A percentile compares a stretch with the other conserved stretches of the same genome.
Evolutionary conservation across 2,888 invertebrate species (phyloP).

Genomic region (Eucera pruinosa): DNA sequence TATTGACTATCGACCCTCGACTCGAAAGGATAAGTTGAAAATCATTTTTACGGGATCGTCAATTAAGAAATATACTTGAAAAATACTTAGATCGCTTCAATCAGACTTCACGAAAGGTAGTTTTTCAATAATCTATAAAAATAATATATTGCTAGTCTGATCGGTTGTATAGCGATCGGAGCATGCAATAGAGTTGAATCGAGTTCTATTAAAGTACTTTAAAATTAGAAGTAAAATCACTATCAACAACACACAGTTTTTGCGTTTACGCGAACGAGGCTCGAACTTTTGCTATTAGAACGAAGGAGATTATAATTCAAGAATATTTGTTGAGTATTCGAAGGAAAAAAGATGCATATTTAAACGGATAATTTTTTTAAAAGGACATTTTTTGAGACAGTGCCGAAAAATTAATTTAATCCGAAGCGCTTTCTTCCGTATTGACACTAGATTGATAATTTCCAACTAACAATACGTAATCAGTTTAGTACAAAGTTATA

Average conservation of each 20-base stretch:
- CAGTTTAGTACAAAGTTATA: slow-evolving; percentile 47
- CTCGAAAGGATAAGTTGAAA: neutral
- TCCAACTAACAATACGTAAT: slow-evolving; percentile 21
- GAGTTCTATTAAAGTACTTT: slow-evolving; percentile 22
- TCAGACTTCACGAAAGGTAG: slow-evolving; percentile 8
- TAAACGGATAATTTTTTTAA: neutral
- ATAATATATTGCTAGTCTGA: slow-evolving; percentile 40
- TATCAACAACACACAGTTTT: neutral
- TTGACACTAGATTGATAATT: slow-evolving; percentile 2
- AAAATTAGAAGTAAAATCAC: slow-evolving; percentile 13
- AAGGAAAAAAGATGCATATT: neutral
- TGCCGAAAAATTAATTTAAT: slow-evolving; percentile 33
- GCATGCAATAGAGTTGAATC: slow-evolving; percentile 36
- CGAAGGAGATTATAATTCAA: slow-evolving; percentile 10
- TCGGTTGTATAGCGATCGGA: slow-evolving; percentile 22
- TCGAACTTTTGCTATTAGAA: slow-evolving; percentile 8
- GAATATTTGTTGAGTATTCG: slow-evolving; percentile 12
- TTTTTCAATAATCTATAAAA: slow-evolving; percentile 24
- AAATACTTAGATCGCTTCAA: slow-evolving; percentile 8
- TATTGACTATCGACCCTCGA: slow-evolving; percentile 16
- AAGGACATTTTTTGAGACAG: neutral
- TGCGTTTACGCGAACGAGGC: neutral
- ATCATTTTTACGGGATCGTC: slow-evolving; percentile 21
- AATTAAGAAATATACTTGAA: slow-evolving; percentile 30
- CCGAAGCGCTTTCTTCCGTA: slow-evolving; percentile 12